Percentiles rank a stretch among this genome's conserved stretches.
Conservation (phyloP, 2,113 vertebrate genomes). For the Notothenia coriiceps region DNA sequence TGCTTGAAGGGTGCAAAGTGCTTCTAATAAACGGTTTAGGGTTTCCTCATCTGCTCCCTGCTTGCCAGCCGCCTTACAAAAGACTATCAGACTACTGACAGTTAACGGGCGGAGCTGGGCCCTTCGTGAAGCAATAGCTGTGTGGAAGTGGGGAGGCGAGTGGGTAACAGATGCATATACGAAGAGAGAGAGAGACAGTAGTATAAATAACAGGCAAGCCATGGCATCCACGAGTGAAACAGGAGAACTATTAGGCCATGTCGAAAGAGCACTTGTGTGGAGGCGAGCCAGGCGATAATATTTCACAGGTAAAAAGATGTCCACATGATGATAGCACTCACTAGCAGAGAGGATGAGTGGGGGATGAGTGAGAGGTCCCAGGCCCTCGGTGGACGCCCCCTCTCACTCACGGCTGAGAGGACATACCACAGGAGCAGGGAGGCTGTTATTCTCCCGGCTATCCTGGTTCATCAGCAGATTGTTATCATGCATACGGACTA, state of each 20-base stretch:
- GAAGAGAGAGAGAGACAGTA: slow-evolving; percentile 32
- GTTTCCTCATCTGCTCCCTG: slow-evolving; percentile 86
- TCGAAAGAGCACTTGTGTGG: slow-evolving; percentile 57
- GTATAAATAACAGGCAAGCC: slow-evolving; percentile 72
- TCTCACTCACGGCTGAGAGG: slow-evolving; percentile 56
- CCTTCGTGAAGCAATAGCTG: slow-evolving; percentile 86
- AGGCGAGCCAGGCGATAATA: slow-evolving; percentile 69
- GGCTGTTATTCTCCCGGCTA: slow-evolving; percentile 73
- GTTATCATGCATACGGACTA: slow-evolving; percentile 59
- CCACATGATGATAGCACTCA: slow-evolving; percentile 57
- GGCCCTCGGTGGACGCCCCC: slow-evolving; percentile 27
- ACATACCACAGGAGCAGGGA: slow-evolving; percentile 76
- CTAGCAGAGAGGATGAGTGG: slow-evolving; percentile 43
- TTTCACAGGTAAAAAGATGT: slow-evolving; percentile 79
- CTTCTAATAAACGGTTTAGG: slow-evolving; percentile 84
- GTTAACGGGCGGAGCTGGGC: slow-evolving; percentile 85
- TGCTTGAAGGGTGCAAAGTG: slow-evolving; percentile 85
- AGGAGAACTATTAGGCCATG: slow-evolving; percentile 59
- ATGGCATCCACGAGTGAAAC: slow-evolving; percentile 65
- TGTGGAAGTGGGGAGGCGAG: slow-evolving; percentile 42
- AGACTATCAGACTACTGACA: slow-evolving; percentile 89
- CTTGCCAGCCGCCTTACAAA: slow-evolving; percentile 87
- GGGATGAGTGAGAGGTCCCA: slow-evolving; percentile 75
- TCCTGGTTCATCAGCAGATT: slow-evolving; percentile 77
- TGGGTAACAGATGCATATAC: slow-evolving; percentile 46